Conservation (phyloP, 2,113 vertebrate species). For the Equus przewalskii region DNA sequence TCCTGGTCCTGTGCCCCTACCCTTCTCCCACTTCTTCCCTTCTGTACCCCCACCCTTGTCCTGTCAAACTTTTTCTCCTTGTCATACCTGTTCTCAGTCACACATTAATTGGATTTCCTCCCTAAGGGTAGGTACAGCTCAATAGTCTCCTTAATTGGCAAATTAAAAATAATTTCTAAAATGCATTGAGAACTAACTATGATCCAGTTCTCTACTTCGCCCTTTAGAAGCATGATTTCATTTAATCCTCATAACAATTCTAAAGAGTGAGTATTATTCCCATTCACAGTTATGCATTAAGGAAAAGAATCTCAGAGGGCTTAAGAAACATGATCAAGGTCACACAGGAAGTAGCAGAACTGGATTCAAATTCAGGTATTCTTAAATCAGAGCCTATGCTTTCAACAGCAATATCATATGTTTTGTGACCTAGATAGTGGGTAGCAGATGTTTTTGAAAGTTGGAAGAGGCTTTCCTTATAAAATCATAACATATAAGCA, state of each 20-base stretch:
- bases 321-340: not conserved
- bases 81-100: not conserved
- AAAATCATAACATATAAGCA: slow-evolving; percentile 72
- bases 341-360: not conserved
- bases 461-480: slow-evolving; percentile 60
- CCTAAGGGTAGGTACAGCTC: not conserved
- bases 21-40: not conserved
- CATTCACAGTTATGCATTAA: not conserved
- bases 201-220: not conserved
- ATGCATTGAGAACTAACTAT: slow-evolving; percentile 54
- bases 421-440: slow-evolving; percentile 72
- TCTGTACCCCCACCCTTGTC: not conserved
- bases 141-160: slow-evolving; percentile 37
- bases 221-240: slow-evolving; percentile 30
- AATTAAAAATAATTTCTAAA: not conserved
- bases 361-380: slow-evolving; percentile 43
- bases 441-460: slow-evolving; percentile 71
- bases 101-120: not conserved
- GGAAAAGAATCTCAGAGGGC: not conserved
- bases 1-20: not conserved
- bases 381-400: slow-evolving; percentile 46
- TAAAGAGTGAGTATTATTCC: not conserved
- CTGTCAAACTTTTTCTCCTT: not conserved
- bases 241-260: slow-evolving; percentile 29
- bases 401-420: slow-evolving; percentile 25